A percentile compares a stretch with the other conserved stretches of the same genome.
Conservation (phyloP, 2,113 vertebrate genomes). For the Sylvietta virens region DNA sequence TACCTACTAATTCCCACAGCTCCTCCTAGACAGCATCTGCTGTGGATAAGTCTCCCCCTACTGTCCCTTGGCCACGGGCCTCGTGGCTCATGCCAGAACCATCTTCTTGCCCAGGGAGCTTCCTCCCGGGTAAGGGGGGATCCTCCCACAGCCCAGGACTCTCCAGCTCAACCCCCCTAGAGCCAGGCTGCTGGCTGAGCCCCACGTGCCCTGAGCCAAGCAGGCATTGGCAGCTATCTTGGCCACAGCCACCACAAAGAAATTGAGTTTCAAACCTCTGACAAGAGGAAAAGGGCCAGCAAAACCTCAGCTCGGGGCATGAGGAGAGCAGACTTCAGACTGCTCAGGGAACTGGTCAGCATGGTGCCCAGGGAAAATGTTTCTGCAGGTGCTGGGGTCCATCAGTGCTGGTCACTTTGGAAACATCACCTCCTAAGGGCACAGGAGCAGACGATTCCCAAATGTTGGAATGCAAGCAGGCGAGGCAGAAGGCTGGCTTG, state of each 20-base stretch:
- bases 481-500: neutral
- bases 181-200: neutral
- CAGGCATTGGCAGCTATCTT: rapidly evolving
- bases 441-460: neutral
- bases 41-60: rapidly evolving
- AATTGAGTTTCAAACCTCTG: neutral
- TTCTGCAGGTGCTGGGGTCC: neutral
- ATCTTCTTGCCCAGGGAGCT: neutral
- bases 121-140: neutral
- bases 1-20: neutral
- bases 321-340: neutral
- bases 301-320: neutral
- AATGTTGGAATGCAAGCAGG: rapidly evolving
- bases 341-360: neutral
- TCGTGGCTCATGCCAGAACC: no score
- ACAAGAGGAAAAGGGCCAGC: neutral
- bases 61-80: neutral
- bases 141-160: neutral
- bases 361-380: neutral
- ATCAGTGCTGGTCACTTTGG: neutral
- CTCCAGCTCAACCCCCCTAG: neutral
- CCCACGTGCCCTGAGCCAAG: neutral
- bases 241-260: neutral
- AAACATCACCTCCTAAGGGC: neutral
- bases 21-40: neutral